Evolutionary conservation across 2,888 invertebrate species (phyloP).

Genomic region (Pristionchus entomophagus): DNA sequence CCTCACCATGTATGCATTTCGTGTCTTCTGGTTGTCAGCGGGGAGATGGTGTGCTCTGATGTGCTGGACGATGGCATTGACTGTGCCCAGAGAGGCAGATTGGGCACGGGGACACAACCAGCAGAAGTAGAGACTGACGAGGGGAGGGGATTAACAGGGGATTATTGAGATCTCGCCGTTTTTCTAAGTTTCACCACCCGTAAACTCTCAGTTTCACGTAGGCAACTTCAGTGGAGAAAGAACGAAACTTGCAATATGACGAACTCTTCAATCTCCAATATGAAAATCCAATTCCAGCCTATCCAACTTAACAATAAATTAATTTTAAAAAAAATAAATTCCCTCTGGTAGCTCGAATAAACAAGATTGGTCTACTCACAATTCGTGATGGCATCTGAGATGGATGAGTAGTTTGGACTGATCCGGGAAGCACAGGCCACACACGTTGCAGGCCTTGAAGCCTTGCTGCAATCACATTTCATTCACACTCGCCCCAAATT

Average conservation of each 20-base stretch:
- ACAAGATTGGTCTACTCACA: too few relatives aligned
- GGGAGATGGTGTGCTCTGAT: background rate
- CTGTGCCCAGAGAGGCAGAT: background rate
- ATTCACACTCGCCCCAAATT: too few relatives aligned
- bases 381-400: background rate
- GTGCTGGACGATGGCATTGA: background rate
- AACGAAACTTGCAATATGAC: too few relatives aligned
- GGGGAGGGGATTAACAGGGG: too few relatives aligned
- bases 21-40: background rate
- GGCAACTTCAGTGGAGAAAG: too few relatives aligned
- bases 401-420: background rate
- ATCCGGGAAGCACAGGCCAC: background rate
- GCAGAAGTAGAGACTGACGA: slow-evolving; percentile 8
- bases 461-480: background rate
- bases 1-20: background rate
- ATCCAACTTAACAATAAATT: too few relatives aligned
- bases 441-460: background rate
- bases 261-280: too few relatives aligned
- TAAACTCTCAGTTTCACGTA: background rate
- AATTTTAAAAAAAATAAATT: too few relatives aligned
- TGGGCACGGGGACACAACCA: background rate
- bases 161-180: too few relatives aligned
- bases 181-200: too few relatives aligned
- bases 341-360: too few relatives aligned
- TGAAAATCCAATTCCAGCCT: too few relatives aligned